phyloP scores from a whole-genome alignment of 2,113 vertebrate species.

The Shinisaurus crocodilurus region DNA sequence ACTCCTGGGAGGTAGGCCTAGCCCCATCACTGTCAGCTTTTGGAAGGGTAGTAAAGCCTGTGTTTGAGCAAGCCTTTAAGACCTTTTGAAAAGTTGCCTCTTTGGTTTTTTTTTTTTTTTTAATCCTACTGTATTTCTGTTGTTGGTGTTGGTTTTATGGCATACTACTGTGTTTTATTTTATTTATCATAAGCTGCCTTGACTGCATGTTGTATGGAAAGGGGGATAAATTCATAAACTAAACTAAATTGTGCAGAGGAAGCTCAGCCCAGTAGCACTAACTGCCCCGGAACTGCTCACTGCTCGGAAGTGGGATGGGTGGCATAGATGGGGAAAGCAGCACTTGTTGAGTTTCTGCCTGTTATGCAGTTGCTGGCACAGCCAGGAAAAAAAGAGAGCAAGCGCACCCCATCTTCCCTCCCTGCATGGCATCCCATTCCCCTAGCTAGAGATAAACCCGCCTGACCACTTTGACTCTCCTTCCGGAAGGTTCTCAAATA shows the following conservation, averaged over 20 bases:
- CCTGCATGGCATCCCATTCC: background rate
- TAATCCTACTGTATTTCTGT: too few relatives aligned
- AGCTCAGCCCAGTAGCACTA: too few relatives aligned
- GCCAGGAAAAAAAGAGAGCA: background rate
- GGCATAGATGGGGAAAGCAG: background rate
- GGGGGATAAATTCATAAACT: background rate
- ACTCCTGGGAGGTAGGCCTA: background rate
- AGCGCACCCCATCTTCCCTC: background rate
- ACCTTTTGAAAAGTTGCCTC: background rate
- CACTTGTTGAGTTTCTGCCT: background rate
- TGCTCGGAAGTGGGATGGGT: background rate
- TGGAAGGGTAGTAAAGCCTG: background rate
- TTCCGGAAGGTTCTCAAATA: constrained; percentile 72
- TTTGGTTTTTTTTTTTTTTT: too few relatives aligned
- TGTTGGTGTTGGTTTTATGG: background rate
- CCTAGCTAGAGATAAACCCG: background rate
- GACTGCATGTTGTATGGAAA: background rate
- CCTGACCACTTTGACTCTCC: too few relatives aligned
- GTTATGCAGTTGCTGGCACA: background rate
- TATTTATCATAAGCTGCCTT: background rate
- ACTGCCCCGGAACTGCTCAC: too few relatives aligned
- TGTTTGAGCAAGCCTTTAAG: background rate
- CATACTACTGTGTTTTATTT: background rate
- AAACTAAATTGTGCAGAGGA: background rate
- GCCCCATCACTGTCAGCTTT: background rate